Evolutionary conservation across 2,113 vertebrate species (phyloP), one percentile per base, ranked within the genome.

Genomic region (Turnix velox): DNA sequence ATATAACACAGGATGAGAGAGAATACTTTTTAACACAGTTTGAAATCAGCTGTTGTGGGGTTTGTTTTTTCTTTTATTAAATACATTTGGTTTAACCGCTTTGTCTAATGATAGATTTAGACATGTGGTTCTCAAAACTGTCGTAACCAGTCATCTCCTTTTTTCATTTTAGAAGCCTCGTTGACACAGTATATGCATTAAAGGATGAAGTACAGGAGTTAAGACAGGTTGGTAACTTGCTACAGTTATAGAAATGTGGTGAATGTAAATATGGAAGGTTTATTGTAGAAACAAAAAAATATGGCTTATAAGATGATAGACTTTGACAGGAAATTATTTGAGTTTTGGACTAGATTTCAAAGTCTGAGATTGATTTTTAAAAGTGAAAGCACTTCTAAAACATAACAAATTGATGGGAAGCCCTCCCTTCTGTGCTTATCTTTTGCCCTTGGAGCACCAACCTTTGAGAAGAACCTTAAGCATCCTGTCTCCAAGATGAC

Each of bases 181-280:
- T 99, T 76, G 99, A 99, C 89, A 99, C 99, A 18, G 99, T 99
- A 43, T 99, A 99, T 46, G 99, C 98, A 23, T 95, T 99, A 69
- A 98, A 98, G 96, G 99, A 99, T 67, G 98, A 99, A 96, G 98
- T 99, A 46, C 99, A 99, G 82, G 99, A 99, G 92, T 97, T 99
- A 88, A 98, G 99, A 97, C 99, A 99, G 98, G 99, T 99, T 90
- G 39, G 97, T 96, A 90, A 59, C 82, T 93, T 89, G 20, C 63
- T 85, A 27, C 28, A 12, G 77, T 72, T 90, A 65, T 39, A 72
- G 22, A 14, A 84, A 37, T 15, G 19, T 7, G 8, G 48, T 62
- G 15, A 85, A 82, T 24, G 33, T 78, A 74, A 71, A 55, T 39
- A 55, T 46, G n/a, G 39, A 90, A 79, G 13, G 30, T 12, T 51